Percentiles rank a stretch among this genome's conserved stretches.
Conservation (phyloP, 2,113 vertebrate species). For the Nothoprocta perdicaria region DNA sequence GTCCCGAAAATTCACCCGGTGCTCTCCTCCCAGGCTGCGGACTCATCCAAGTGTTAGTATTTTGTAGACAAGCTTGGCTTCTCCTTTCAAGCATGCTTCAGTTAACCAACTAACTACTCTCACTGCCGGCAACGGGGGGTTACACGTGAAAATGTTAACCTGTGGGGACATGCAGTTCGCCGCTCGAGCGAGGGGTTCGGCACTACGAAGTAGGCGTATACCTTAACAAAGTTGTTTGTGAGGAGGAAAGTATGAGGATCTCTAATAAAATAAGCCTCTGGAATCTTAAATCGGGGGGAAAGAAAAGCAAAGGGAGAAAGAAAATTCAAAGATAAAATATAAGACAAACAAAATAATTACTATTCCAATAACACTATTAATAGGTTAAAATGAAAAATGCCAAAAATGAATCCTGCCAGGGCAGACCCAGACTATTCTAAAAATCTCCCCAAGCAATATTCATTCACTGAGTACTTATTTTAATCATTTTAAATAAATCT, state of each 20-base stretch:
- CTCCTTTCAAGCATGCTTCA: constrained; percentile 93
- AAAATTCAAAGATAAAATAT: not conserved
- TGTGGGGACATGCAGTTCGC: constrained; percentile 85
- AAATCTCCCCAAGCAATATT: not conserved
- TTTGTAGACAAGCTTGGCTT: constrained; percentile 94
- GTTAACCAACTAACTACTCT: constrained; percentile 89
- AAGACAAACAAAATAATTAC: not conserved
- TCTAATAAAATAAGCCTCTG: constrained; percentile 86
- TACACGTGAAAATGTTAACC: constrained; percentile 86
- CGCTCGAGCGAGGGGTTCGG: constrained; percentile 66
- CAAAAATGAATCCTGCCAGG: not conserved
- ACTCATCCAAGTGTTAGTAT: constrained; percentile 95
- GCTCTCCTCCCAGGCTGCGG: constrained; percentile 87
- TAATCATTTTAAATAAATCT: not conserved
- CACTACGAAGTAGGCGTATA: constrained; percentile 65
- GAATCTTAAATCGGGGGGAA: constrained; percentile 75
- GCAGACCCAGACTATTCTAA: not conserved
- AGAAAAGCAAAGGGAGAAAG: constrained; percentile 60
- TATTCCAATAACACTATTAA: not conserved
- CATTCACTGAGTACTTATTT: not conserved
- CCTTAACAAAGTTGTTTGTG: constrained; percentile 81
- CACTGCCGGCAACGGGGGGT: constrained; percentile 79
- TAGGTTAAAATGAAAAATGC: not conserved
- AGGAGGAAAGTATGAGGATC: constrained; percentile 82
- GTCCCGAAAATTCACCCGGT: constrained; percentile 83